phyloP scores from a whole-genome alignment of 2,797 vertebrate species.

The Thamnophis elegans region DNA sequence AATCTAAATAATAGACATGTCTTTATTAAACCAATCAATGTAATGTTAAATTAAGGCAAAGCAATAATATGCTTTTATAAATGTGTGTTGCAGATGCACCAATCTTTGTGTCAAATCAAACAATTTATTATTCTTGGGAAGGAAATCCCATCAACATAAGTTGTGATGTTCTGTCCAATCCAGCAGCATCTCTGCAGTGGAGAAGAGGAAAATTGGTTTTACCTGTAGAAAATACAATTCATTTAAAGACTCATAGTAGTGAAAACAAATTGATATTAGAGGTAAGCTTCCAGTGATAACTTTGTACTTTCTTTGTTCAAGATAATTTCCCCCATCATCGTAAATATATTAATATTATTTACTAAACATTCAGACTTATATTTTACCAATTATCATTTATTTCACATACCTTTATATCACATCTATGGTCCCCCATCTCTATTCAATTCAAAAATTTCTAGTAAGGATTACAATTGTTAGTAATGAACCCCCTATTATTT shows the following conservation, averaged over 20 bases:
- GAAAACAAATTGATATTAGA: constrained; percentile 89
- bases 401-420: background rate
- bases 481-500: background rate
- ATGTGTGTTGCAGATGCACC: constrained; percentile 83
- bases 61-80: background rate
- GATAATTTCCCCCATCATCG: background rate
- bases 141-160: constrained; percentile 97
- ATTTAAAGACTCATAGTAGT: constrained; percentile 81
- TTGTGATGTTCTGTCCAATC: constrained; percentile 93
- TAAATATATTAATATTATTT: background rate
- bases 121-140: constrained; percentile 96
- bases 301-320: background rate
- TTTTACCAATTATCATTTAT: background rate
- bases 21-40: background rate
- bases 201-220: constrained; percentile 88
- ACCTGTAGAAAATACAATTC: constrained; percentile 82
- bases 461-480: background rate
- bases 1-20: background rate
- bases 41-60: background rate
- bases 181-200: constrained; percentile 90
- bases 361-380: background rate
- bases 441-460: background rate
- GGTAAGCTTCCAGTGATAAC: constrained; percentile 71
- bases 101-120: constrained; percentile 92
- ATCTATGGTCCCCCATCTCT: background rate